phyloP scores from a whole-genome alignment of 2,797 vertebrate species.

The Chaenodraco wilsoni region DNA sequence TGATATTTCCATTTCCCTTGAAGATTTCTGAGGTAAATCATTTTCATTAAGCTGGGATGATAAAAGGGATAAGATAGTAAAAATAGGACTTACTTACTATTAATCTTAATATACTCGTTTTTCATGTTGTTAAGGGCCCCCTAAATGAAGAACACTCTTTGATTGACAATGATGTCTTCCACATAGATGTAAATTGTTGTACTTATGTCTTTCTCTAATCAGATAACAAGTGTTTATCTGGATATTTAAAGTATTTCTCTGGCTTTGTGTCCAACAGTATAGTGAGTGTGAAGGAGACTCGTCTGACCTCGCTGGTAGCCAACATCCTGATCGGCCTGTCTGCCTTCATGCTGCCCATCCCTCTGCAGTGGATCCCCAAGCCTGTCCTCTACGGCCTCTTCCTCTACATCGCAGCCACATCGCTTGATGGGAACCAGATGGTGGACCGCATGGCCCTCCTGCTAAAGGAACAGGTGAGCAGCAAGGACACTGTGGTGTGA shows the following conservation, averaged over 20 bases:
- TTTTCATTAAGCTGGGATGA: background rate
- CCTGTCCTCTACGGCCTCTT: constrained; percentile 95
- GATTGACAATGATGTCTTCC: background rate
- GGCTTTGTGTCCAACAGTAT: constrained; percentile 81
- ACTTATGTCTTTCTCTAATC: background rate
- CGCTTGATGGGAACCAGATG: constrained; percentile 95
- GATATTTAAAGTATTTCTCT: constrained; percentile 2
- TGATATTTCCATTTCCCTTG: background rate
- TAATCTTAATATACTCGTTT: too few relatives aligned
- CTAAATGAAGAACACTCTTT: background rate
- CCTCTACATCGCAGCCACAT: constrained; percentile 94
- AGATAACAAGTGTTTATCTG: background rate
- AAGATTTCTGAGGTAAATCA: background rate
- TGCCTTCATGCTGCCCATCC: constrained; percentile 91
- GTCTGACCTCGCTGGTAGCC: constrained; percentile 88
- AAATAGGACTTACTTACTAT: background rate
- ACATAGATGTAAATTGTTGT: background rate
- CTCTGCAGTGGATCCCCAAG: constrained; percentile 95
- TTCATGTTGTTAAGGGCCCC: background rate
- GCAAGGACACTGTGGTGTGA: constrained; percentile 12
- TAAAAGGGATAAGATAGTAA: background rate
- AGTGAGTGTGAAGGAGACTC: constrained; percentile 92
- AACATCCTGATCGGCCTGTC: constrained; percentile 93
- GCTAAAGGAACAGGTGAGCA: constrained; percentile 93
- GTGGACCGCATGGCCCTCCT: constrained; percentile 92